phyloP scores from a whole-genome alignment of 2,797 vertebrate genomes.

The Channallabes apus region DNA sequence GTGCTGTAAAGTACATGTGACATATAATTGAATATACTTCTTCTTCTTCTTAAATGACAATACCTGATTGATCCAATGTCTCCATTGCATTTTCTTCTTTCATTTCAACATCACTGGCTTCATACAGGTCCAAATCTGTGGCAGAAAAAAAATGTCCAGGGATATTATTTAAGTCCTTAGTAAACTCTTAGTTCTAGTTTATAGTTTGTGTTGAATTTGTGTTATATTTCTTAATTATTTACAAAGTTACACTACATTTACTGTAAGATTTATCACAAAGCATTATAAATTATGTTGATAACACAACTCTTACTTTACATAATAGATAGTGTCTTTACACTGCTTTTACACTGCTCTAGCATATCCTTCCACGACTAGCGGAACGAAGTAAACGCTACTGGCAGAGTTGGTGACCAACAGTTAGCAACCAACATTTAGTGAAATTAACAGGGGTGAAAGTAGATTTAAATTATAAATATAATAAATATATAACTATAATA shows the following conservation, averaged over 20 bases:
- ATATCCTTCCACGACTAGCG: too few species aligned
- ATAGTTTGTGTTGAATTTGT: not conserved
- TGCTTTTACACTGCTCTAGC: too few species aligned
- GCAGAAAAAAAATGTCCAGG: conserved; percentile 1
- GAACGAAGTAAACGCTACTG: too few species aligned
- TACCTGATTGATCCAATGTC: conserved; percentile 26
- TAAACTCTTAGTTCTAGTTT: not conserved
- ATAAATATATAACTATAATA: too few species aligned
- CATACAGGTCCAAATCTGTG: conserved; percentile 64
- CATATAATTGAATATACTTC: too few species aligned
- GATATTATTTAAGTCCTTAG: not conserved
- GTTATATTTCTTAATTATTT: not conserved
- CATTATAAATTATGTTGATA: not conserved
- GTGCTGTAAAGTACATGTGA: too few species aligned
- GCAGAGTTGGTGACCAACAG: too few species aligned
- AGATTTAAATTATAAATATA: too few species aligned
- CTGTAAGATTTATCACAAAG: not conserved
- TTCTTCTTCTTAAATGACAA: not conserved
- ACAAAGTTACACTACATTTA: not conserved
- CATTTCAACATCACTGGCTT: conserved; percentile 29
- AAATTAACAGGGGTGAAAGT: too few species aligned
- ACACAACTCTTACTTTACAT: not conserved
- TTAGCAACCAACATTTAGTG: too few species aligned
- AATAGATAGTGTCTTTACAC: not conserved
- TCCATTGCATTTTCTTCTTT: conserved; percentile 42